These are phyloP conservation scores for Halcyon leucocephala DNA, from an alignment of 2,797 vertebrate species.

Conservation along the genomic window DNA sequence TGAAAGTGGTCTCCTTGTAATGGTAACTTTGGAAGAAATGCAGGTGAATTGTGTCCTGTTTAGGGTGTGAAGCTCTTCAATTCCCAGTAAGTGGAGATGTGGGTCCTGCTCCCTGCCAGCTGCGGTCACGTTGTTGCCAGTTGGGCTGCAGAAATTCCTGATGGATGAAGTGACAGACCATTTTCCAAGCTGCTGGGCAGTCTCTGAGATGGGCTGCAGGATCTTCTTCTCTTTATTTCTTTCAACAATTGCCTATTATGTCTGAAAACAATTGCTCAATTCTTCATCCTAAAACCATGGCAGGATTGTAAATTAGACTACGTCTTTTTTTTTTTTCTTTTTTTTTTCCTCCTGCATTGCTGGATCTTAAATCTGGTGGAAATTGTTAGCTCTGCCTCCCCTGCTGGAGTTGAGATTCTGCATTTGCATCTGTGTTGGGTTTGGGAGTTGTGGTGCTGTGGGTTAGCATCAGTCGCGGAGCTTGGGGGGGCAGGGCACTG, in stretches of 20 bases:
- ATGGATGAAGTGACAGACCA: neutral
- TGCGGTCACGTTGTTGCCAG: neutral
- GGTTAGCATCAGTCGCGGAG: neutral
- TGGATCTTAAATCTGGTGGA: neutral
- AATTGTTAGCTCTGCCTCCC: neutral
- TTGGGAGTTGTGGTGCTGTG: rapidly evolving
- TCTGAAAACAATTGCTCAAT: constrained; percentile 23
- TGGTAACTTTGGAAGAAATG: neutral
- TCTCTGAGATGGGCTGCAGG: neutral
- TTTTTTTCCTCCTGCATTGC: neutral
- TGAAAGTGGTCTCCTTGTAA: neutral
- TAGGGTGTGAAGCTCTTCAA: neutral
- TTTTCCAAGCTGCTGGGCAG: neutral
- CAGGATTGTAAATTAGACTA: neutral
- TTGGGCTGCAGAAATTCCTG: neutral
- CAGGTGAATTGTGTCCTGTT: neutral
- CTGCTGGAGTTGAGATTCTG: neutral
- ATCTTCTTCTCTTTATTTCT: neutral
- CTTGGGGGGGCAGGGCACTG: rapidly evolving
- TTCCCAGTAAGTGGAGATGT: neutral
- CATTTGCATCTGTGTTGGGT: neutral
- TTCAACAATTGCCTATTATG: constrained; percentile 40
- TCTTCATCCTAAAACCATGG: constrained; percentile 13
- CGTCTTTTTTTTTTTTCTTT: neutral
- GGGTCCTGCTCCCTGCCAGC: neutral